Evolutionary conservation across 2,113 vertebrate genomes (phyloP).

Genomic region (Callithrix jacchus): DNA sequence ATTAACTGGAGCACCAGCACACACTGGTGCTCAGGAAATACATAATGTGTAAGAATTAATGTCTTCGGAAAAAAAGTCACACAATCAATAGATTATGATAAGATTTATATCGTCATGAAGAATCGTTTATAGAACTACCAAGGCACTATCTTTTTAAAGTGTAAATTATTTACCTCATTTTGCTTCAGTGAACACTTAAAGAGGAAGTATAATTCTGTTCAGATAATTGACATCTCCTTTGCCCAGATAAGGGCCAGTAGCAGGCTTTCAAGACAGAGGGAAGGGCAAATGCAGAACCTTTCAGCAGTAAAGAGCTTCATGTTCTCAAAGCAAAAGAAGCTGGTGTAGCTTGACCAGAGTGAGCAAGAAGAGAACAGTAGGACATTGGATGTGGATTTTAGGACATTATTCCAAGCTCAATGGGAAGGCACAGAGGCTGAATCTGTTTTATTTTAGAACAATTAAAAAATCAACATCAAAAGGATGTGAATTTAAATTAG

Average conservation of each 20-base stretch:
- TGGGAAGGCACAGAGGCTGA: not conserved
- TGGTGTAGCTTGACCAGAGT: not conserved
- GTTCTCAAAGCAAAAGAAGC: not conserved
- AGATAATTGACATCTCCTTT: not conserved
- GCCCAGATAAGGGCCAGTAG: not conserved
- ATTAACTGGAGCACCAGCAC: not conserved
- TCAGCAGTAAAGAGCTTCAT: not conserved
- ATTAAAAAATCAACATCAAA: slow-evolving; percentile 83
- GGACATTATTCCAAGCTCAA: not conserved
- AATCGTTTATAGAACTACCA: not conserved
- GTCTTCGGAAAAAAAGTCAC: not conserved
- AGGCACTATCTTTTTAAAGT: not conserved
- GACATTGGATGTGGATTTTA: fast-evolving
- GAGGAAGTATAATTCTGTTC: not conserved
- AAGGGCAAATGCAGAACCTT: not conserved
- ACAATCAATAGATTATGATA: not conserved
- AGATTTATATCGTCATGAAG: not conserved
- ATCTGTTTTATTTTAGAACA: slow-evolving; percentile 76
- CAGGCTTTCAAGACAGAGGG: not conserved
- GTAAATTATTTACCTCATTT: not conserved
- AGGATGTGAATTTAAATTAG: slow-evolving; percentile 58
- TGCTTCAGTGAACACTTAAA: not conserved
- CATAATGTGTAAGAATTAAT: not conserved
- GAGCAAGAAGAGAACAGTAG: not conserved
- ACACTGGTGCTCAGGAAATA: not conserved